These are phyloP conservation scores for Tapera naevia DNA, from an alignment of 2,797 vertebrate genomes.

Conservation along the genomic window DNA sequence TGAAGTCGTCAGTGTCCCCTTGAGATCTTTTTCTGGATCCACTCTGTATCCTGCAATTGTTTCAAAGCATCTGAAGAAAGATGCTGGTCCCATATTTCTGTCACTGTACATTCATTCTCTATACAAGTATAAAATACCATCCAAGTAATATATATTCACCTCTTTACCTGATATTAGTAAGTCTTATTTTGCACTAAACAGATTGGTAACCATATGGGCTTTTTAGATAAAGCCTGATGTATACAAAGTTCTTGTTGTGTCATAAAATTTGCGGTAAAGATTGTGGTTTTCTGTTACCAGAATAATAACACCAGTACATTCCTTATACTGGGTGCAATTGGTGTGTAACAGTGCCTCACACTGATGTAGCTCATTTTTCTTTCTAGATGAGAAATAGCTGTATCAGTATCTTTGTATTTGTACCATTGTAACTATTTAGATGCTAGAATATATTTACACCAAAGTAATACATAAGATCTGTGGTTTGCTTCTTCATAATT, in stretches of 20 bases:
- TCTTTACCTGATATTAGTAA: not conserved
- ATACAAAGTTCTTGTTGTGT: not conserved
- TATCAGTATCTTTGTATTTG: not conserved
- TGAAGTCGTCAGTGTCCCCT: slow-evolving; percentile 21
- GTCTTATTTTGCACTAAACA: not conserved
- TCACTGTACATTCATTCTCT: not conserved
- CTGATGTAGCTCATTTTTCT: not conserved
- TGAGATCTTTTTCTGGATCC: slow-evolving; percentile 40
- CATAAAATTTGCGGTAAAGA: not conserved
- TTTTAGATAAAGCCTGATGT: not conserved
- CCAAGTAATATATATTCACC: not conserved
- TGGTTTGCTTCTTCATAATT: not conserved
- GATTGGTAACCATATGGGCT: not conserved
- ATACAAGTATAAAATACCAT: not conserved
- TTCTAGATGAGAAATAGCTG: not conserved
- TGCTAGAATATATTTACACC: not conserved
- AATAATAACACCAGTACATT: not conserved
- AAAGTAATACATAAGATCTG: not conserved
- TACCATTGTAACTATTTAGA: not conserved
- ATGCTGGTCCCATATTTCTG: not conserved
- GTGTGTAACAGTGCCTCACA: not conserved
- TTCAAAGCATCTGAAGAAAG: slow-evolving; percentile 15
- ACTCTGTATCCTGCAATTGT: slow-evolving; percentile 63
- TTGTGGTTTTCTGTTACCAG: not conserved
- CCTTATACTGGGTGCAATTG: not conserved